These are phyloP conservation scores for Oryzias celebensis DNA, from an alignment of 2,113 vertebrate genomes.

Conservation along the genomic window DNA sequence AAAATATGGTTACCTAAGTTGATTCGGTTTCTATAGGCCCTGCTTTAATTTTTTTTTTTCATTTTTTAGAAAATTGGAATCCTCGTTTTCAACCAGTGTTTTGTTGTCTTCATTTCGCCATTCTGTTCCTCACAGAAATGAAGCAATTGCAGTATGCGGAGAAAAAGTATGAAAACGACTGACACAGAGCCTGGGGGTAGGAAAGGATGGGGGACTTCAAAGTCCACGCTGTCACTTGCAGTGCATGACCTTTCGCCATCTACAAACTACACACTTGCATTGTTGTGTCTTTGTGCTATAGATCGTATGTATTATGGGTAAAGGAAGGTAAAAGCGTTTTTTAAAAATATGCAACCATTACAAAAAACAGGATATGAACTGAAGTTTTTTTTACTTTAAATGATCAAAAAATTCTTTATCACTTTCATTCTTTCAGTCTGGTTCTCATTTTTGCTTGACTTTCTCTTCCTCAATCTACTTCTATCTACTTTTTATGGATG, in stretches of 20 bases:
- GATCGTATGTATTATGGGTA: constrained; percentile 2
- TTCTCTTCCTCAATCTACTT: constrained; percentile 32
- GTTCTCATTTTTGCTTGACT: constrained; percentile 8
- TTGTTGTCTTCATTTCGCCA: no score
- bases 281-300: constrained; percentile 30
- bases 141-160: constrained; percentile 9
- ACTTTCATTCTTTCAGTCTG: constrained; percentile 10
- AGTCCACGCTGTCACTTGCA: constrained; percentile 69
- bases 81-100: no score
- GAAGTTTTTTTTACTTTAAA: constrained; percentile 6
- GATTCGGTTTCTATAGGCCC: no score
- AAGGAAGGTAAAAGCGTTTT: constrained; percentile 14
- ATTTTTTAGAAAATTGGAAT: no score
- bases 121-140: not conserved
- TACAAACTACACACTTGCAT: constrained; percentile 40
- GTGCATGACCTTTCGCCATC: constrained; percentile 66
- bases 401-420: constrained; percentile 35
- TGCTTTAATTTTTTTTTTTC: no score
- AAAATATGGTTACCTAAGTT: no score
- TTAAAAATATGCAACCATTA: constrained; percentile 13
- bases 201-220: constrained; percentile 64
- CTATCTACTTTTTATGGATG: constrained; percentile 49
- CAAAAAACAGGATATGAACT: constrained; percentile 12
- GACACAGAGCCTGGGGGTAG: constrained; percentile 51
- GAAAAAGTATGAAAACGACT: constrained; percentile 10